phyloP scores from a whole-genome alignment of 2,888 invertebrate species.

The Xylocampa areola region DNA sequence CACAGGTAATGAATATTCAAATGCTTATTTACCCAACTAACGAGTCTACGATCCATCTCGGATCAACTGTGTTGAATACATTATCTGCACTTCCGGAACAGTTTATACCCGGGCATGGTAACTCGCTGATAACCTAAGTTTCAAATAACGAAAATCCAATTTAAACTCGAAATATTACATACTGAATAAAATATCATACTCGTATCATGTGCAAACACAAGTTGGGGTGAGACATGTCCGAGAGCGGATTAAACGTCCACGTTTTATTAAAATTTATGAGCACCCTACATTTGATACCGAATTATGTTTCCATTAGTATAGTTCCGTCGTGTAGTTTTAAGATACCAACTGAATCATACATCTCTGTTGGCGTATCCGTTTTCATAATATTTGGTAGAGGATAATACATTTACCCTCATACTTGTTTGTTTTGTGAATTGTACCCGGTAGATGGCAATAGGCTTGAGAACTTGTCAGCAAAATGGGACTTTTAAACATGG shows the following conservation, averaged over 20 bases:
- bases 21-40: too few species aligned
- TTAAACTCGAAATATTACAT: constrained; percentile 36
- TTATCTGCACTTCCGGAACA: neutral
- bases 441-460: too few species aligned
- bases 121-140: constrained; percentile 8
- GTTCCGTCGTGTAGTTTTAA: constrained; percentile 45
- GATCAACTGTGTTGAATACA: too few species aligned
- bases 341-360: constrained; percentile 17
- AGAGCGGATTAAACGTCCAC: constrained; percentile 51
- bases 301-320: constrained; percentile 58
- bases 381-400: constrained; percentile 19
- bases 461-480: too few species aligned
- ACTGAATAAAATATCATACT: constrained; percentile 46
- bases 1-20: too few species aligned
- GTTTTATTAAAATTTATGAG: constrained; percentile 67
- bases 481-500: too few species aligned
- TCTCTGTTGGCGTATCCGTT: constrained; percentile 38
- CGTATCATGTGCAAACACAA: constrained; percentile 38
- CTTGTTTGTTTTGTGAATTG: too few species aligned
- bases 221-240: constrained; percentile 40
- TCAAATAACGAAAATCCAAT: constrained; percentile 37
- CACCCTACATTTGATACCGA: constrained; percentile 57
- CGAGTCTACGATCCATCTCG: too few species aligned
- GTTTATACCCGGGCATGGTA: neutral
- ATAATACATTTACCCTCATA: too few species aligned